These are phyloP conservation scores for Hydrocynus forskahlii DNA, from an alignment of 2,797 vertebrate species.

Conservation along the genomic window DNA sequence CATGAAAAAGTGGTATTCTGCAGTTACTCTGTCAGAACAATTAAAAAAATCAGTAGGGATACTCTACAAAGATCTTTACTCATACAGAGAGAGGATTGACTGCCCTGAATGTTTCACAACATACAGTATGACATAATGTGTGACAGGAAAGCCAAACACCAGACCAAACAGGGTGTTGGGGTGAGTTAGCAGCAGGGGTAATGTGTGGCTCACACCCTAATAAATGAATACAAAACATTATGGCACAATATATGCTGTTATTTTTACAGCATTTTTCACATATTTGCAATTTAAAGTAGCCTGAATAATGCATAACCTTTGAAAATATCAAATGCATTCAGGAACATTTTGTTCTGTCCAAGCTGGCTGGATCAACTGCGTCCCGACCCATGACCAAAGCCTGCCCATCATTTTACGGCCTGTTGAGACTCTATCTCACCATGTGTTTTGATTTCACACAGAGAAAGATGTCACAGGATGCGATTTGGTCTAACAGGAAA, in stretches of 20 bases:
- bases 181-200: slow-evolving; percentile 15
- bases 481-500: slow-evolving; percentile 61
- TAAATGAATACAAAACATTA: neutral
- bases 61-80: neutral
- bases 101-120: neutral
- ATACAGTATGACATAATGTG: neutral
- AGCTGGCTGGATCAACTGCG: neutral
- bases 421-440: slow-evolving; percentile 14
- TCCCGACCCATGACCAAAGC: neutral
- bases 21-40: neutral
- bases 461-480: slow-evolving; percentile 58
- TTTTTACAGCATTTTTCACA: neutral
- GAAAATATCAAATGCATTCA: neutral
- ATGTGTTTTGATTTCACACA: slow-evolving; percentile 41
- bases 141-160: slow-evolving; percentile 49
- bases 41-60: neutral
- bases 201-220: neutral
- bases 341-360: neutral
- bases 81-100: neutral
- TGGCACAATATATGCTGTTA: neutral
- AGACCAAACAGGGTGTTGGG: slow-evolving; percentile 15
- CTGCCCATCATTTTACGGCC: neutral
- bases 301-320: neutral
- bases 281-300: neutral
- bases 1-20: too few relatives aligned